Evolutionary conservation across 2,113 vertebrate genomes (phyloP).

Genomic region (Solenodon paradoxus): DNA sequence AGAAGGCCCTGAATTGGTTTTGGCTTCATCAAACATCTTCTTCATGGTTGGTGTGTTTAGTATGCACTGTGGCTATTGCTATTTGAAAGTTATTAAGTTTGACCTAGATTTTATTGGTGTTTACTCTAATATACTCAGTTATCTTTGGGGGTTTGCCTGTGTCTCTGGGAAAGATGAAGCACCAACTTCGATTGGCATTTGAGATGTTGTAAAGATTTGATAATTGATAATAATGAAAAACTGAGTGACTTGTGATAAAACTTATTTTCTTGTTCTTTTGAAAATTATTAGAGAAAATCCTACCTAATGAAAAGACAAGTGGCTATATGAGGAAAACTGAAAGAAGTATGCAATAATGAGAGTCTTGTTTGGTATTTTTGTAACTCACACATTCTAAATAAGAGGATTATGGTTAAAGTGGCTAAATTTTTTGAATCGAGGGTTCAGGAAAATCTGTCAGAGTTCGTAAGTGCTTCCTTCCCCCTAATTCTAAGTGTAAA

Average conservation of each 20-base stretch:
- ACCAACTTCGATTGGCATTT: constrained; percentile 49
- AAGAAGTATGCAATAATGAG: not conserved
- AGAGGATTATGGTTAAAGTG: not conserved
- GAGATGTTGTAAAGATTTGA: constrained; percentile 55
- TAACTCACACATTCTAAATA: not conserved
- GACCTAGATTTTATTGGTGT: constrained; percentile 71
- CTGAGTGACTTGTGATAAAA: constrained; percentile 29
- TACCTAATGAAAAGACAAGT: constrained; percentile 34
- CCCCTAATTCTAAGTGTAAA: not conserved
- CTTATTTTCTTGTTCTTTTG: constrained; percentile 24
- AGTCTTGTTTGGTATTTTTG: not conserved
- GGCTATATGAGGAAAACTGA: not conserved
- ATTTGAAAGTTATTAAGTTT: constrained; percentile 72
- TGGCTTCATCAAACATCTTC: constrained; percentile 18
- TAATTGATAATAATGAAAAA: constrained; percentile 53
- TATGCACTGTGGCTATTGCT: constrained; percentile 50
- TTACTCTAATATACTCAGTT: constrained; percentile 63
- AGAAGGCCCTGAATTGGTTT: constrained; percentile 23
- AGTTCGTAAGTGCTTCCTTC: not conserved
- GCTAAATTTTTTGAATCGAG: not conserved
- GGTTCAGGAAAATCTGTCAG: not conserved
- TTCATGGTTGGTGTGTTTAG: constrained; percentile 52
- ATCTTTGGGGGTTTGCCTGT: constrained; percentile 40
- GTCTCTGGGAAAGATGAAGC: constrained; percentile 43
- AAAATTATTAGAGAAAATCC: constrained; percentile 12